Conservation (phyloP, 2,888 invertebrate species). For the Myopa testacea region DNA sequence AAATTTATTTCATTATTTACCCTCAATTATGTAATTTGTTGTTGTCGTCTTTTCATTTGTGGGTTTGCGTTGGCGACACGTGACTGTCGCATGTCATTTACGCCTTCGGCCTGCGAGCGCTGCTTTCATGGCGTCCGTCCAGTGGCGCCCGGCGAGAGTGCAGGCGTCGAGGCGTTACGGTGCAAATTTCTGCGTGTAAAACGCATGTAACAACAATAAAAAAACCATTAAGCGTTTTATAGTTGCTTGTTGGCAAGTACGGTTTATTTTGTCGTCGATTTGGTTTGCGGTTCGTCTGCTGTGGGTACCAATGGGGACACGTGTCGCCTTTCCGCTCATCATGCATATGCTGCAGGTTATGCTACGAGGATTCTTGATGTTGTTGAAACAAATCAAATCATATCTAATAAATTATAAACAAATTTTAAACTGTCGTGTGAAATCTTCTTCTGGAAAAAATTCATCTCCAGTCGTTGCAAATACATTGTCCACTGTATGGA, state of each 20-base stretch:
- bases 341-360: slow-evolving; percentile 29
- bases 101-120: not conserved
- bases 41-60: slow-evolving; percentile 13
- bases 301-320: slow-evolving; percentile 28
- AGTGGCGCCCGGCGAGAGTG: slow-evolving; percentile 3
- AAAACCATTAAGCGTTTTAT: slow-evolving; percentile 59
- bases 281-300: slow-evolving; percentile 29
- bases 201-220: slow-evolving; percentile 54
- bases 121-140: not conserved
- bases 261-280: slow-evolving; percentile 30
- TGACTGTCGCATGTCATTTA: slow-evolving; percentile 26
- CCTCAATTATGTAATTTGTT: slow-evolving; percentile 39
- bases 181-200: slow-evolving; percentile 53
- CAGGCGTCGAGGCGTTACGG: slow-evolving; percentile 33
- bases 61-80: slow-evolving; percentile 35
- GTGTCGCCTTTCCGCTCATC: slow-evolving; percentile 29
- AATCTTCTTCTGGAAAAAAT: not conserved
- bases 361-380: not conserved
- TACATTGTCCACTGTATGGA: no score
- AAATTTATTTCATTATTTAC: slow-evolving; percentile 37
- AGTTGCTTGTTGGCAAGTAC: slow-evolving; percentile 49
- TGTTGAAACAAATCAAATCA: not conserved
- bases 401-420: slow-evolving; percentile 15
- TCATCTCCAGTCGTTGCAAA: not conserved
- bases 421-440: not conserved